These are phyloP conservation scores for Bicyclus anynana DNA, from an alignment of 1,140 invertebrate species.

Conservation along the genomic window DNA sequence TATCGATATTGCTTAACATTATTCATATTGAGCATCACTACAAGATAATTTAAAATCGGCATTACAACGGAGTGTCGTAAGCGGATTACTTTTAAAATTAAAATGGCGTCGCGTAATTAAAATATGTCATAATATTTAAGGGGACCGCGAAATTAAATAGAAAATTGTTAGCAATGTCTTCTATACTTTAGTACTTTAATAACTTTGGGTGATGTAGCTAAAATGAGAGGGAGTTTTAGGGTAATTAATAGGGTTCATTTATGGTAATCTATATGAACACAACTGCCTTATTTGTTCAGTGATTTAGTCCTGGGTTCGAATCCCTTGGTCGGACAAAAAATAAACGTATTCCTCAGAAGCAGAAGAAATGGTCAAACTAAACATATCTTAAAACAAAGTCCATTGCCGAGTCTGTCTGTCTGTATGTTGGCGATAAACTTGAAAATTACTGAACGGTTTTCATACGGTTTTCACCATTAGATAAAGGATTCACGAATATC, in stretches of 20 bases:
- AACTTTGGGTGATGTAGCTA: background rate
- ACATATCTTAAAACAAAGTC: too few species aligned
- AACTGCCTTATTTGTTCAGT: too few species aligned
- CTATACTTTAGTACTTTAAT: constrained; percentile 21
- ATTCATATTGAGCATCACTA: constrained; percentile 34
- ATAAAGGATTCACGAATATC: too few species aligned
- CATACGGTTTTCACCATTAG: too few species aligned
- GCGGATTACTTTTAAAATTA: constrained; percentile 70
- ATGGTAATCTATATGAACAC: background rate
- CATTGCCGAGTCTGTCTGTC: too few species aligned
- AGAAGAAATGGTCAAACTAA: too few species aligned
- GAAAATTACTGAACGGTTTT: too few species aligned
- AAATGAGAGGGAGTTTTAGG: background rate
- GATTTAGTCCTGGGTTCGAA: too few species aligned
- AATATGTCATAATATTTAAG: constrained; percentile 67
- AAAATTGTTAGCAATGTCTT: constrained; percentile 13
- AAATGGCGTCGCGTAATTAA: constrained; percentile 66
- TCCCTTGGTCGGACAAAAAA: too few species aligned
- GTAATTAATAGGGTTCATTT: background rate
- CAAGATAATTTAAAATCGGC: constrained; percentile 42
- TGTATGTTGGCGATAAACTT: too few species aligned
- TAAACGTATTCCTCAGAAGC: too few species aligned
- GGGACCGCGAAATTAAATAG: constrained; percentile 32
- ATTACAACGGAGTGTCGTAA: constrained; percentile 51
- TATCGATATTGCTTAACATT: constrained; percentile 5